A percentile compares a stretch with the other conserved stretches of the same genome.
phyloP scores from a whole-genome alignment of 2,888 invertebrate genomes.

The Clanis bilineata region DNA sequence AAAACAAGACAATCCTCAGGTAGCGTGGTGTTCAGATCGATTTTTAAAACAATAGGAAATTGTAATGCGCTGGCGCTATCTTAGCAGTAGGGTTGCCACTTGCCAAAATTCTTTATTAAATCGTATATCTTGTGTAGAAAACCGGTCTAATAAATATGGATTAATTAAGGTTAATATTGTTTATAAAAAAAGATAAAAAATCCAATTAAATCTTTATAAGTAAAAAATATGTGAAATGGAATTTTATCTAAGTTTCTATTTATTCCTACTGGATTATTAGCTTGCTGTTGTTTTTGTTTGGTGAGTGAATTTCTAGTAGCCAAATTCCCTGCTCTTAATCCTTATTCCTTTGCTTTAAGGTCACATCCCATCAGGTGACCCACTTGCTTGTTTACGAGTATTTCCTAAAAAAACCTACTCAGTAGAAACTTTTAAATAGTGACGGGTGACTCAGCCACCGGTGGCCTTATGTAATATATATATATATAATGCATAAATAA shows the following conservation, averaged over 20 bases:
- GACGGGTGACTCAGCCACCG: too few relatives aligned
- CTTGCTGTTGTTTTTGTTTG: too few relatives aligned
- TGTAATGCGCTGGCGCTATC: constrained; percentile 35
- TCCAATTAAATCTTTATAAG: constrained; percentile 84
- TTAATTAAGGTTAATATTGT: constrained; percentile 74
- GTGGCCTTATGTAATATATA: too few relatives aligned
- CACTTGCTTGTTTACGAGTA: not conserved
- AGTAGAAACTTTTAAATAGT: too few relatives aligned
- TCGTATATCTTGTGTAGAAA: too few relatives aligned
- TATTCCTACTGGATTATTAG: constrained; percentile 84
- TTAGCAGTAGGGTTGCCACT: constrained; percentile 43
- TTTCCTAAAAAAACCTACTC: too few relatives aligned
- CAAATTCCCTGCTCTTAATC: too few relatives aligned
- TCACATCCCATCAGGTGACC: too few relatives aligned
- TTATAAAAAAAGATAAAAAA: constrained; percentile 79
- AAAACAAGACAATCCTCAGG: constrained; percentile 37
- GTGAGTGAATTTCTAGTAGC: too few relatives aligned
- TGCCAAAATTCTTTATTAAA: not conserved
- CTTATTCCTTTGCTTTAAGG: too few relatives aligned
- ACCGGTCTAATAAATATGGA: constrained; percentile 81
- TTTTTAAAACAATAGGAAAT: constrained; percentile 42
- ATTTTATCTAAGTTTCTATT: constrained; percentile 86
- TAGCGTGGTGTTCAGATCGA: constrained; percentile 37
- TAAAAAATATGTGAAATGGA: constrained; percentile 85
- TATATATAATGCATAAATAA: too few relatives aligned